Evolutionary conservation across 2,888 invertebrate genomes (phyloP), one percentile per base, ranked within the genome.

Genomic region (Copidosoma aretas): DNA sequence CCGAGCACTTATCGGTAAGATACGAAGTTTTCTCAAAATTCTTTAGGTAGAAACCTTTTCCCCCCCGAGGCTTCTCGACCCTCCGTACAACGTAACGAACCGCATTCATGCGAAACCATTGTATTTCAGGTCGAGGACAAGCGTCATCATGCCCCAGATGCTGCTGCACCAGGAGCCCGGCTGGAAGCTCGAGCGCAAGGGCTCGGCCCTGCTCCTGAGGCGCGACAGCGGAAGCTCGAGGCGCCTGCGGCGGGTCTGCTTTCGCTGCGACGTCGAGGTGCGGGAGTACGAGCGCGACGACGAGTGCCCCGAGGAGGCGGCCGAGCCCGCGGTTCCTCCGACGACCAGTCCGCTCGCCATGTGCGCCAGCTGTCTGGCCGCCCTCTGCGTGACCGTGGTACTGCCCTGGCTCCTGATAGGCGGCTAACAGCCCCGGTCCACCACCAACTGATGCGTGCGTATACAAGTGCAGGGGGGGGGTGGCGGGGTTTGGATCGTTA

Each of bases 241-340:
- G 32, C 32, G 43, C 12, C 14, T 8, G 41, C 78, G 79, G 17
- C 75, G 86, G 39, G 87, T 88, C 51, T 86, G 85, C 75, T 88
- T 88, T 76, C 86, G 85, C 19, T 85, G 85, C 78, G 86, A 87
- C 77, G 87, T 87, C 10, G 86, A 87, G 74, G 84, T 88, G 14
- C 82, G 85, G 53, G 88, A 88, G 75, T 87, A 86, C 80, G 84
- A 84, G 73, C 81, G 86, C 59, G 82, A 84, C 64, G 85, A 85
- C 58, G 46, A 54, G 21, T 2, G 10, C 24, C 21, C 17, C 24
- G 15, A 54, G 59, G 56, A 64, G 12, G n/a, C n/a, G 84, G 14
- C 86, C 75, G 86, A 22, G 3, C 25, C 22, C 56, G 3, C 32
- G 32, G 8, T n/a, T n/a, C 32, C 32, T 32, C 32, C 32, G 32